Percentiles rank a stretch among this genome's conserved stretches.
Evolutionary conservation across 2,113 vertebrate species (phyloP).

Genomic region (Channa argus): DNA sequence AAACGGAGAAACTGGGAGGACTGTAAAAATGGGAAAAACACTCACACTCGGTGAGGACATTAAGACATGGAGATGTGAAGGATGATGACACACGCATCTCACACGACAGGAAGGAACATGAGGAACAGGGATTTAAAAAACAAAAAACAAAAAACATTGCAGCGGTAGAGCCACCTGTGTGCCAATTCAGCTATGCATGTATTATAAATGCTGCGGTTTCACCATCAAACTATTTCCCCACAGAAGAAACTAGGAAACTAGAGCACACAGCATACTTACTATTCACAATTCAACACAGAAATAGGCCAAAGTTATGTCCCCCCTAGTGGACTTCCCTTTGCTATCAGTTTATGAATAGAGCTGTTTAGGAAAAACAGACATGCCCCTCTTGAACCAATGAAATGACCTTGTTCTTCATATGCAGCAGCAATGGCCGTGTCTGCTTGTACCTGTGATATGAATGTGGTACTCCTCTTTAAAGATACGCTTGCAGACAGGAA

Average conservation of each 20-base stretch:
- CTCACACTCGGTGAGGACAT: slow-evolving; percentile 36
- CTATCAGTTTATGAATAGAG: slow-evolving; percentile 25
- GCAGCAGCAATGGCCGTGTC: not conserved
- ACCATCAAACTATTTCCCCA: slow-evolving; percentile 48
- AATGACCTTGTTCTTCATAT: not conserved
- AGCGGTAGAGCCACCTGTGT: slow-evolving; percentile 50
- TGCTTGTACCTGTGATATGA: slow-evolving; percentile 93
- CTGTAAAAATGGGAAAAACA: slow-evolving; percentile 46
- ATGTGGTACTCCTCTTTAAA: slow-evolving; percentile 97
- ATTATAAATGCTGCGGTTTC: slow-evolving; percentile 67
- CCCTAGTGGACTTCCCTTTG: slow-evolving; percentile 22
- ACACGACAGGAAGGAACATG: slow-evolving; percentile 7
- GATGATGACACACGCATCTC: slow-evolving; percentile 44
- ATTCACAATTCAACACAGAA: slow-evolving; percentile 37
- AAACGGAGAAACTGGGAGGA: slow-evolving; percentile 36
- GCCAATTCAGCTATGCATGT: slow-evolving; percentile 53
- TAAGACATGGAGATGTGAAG: slow-evolving; percentile 29
- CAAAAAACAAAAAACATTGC: not conserved
- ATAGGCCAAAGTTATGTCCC: slow-evolving; percentile 44
- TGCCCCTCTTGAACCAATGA: slow-evolving; percentile 3
- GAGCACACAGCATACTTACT: slow-evolving; percentile 41
- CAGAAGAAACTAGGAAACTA: slow-evolving; percentile 38
- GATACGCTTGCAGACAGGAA: slow-evolving; percentile 92
- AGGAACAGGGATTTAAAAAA: not conserved
- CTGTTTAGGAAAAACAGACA: not conserved